Base-by-base conservation (phyloP, 2,113 vertebrate species). In the Acinonyx jubatus region DNA sequence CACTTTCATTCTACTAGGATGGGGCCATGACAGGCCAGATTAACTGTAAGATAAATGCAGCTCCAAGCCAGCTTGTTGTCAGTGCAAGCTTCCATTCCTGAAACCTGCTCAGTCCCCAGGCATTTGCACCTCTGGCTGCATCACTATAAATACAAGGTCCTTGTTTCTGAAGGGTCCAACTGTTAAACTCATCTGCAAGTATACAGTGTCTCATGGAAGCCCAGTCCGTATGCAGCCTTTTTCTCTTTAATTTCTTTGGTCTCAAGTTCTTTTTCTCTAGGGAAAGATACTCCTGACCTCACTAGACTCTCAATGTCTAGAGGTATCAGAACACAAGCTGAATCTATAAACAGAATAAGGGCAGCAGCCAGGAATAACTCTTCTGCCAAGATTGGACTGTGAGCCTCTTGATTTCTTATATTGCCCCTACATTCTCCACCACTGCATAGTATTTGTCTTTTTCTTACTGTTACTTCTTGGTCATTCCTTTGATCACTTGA, bases 141-240 rank as follows among this genome's bases (percentile, higher is more conserved):
- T 14, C 97, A 87, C 92, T 94, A 45, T 98, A 98, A 98, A 98
- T 88, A 96, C 41, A 79, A 96, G 52, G 88, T 85, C 89, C 88
- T 57, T 0, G 0, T 87, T 95, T 82, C 92, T 73, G 89, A 96
- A 81, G 2, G 96, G 80, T 57, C 38, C 94, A 88, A 96, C 97
- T 98, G 98, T 45, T 98, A 98, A 98, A 98, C 97, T 98, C 98
- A 98, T 98, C 98, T 98, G 66, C 86, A 96, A 89, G 95, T 81
- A 88, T 12, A 0, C 25, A 0, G 0, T 78, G 66, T 89, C 94
- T 97, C 89, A 21, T 82, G 36, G 27, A 95, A 98, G 90, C 15
- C 93, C 83, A 78, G 93, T 96, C 85, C 1, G 89, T 71, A 93
- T 41, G 95, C 71, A 48, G 13, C 87, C 94, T 71, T 91, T 61